phyloP scores from a whole-genome alignment of 2,888 invertebrate species.

The Melikaiella ostensackeni region DNA sequence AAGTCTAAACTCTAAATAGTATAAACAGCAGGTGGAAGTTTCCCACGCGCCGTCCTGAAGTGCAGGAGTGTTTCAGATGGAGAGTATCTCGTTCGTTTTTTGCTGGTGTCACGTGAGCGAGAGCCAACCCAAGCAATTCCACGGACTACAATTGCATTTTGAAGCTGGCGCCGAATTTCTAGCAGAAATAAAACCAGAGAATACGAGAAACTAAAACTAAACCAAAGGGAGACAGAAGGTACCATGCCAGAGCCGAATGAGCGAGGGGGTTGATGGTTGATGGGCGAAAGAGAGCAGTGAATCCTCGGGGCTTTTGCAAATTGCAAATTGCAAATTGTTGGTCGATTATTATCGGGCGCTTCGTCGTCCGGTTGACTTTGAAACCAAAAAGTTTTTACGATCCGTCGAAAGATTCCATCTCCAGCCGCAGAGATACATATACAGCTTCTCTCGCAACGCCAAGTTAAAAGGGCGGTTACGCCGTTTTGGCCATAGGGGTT shows the following conservation, averaged over 20 bases:
- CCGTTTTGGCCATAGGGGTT: constrained; percentile 43
- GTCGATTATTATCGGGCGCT: constrained; percentile 57
- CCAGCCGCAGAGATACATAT: constrained; percentile 51
- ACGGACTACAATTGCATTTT: constrained; percentile 49
- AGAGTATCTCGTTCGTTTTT: constrained; percentile 43
- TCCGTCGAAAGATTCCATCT: constrained; percentile 51
- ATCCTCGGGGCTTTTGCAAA: constrained; percentile 54
- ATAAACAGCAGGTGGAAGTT: constrained; percentile 49
- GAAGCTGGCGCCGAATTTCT: constrained; percentile 44
- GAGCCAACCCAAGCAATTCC: constrained; percentile 46
- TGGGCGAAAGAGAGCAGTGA: constrained; percentile 48
- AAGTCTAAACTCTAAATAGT: too few relatives aligned
- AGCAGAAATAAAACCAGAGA: constrained; percentile 41
- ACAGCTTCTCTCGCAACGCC: constrained; percentile 2
- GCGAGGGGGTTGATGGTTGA: constrained; percentile 24
- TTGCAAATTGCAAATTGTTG: constrained; percentile 60
- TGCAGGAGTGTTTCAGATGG: constrained; percentile 32
- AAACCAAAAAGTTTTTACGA: constrained; percentile 55
- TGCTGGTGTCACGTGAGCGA: constrained; percentile 47
- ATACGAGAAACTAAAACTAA: constrained; percentile 42
- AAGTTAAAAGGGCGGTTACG: constrained; percentile 59
- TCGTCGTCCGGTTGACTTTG: constrained; percentile 38
- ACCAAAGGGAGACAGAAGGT: constrained; percentile 1
- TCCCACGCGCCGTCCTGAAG: constrained; percentile 53
- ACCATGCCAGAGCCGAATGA: not conserved